Conservation (phyloP, 2,113 vertebrate species). For the Cettia cetti region DNA sequence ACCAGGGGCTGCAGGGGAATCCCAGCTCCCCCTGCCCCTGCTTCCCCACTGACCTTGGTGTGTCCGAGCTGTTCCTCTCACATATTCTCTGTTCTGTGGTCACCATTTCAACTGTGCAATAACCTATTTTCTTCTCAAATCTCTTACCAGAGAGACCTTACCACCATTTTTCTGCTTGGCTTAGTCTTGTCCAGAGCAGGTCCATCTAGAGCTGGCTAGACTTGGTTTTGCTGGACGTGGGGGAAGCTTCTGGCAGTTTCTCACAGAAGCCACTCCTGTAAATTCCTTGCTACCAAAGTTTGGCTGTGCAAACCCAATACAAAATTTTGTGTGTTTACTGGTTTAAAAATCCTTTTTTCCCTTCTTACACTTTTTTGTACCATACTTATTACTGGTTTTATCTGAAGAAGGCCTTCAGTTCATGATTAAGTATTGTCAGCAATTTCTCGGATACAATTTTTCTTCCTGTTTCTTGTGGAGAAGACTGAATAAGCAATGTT, state of each 20-base stretch:
- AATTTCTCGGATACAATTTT: neutral
- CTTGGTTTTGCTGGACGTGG: neutral
- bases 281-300: neutral
- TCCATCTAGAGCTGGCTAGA: neutral
- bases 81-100: neutral
- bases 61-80: neutral
- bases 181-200: neutral
- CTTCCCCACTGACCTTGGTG: neutral
- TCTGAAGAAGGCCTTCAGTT: neutral
- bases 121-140: neutral
- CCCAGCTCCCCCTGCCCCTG: neutral
- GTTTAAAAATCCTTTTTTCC: neutral
- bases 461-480: neutral
- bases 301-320: neutral
- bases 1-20: too few species aligned
- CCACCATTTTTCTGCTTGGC: neutral
- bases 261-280: neutral
- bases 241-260: neutral
- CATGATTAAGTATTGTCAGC: neutral
- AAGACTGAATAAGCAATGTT: neutral
- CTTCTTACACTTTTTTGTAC: neutral
- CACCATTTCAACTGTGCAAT: neutral
- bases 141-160: neutral
- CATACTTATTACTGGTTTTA: neutral
- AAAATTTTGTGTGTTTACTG: neutral